These are phyloP conservation scores for Drosophila sechellia DNA, from an alignment of 1,140 invertebrate genomes.

Conservation along the genomic window DNA sequence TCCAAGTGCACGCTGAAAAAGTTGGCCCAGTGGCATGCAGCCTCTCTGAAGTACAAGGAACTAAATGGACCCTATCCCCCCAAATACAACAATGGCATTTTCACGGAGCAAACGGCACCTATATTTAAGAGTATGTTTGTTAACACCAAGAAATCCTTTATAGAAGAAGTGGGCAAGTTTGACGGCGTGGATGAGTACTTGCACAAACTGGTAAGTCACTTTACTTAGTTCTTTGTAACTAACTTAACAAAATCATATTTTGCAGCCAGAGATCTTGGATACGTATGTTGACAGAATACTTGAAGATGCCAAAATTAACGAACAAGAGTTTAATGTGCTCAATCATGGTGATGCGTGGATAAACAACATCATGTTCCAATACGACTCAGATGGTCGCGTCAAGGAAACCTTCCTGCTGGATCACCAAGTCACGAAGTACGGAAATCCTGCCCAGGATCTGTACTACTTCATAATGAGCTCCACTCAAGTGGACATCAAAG, in stretches of 20 bases:
- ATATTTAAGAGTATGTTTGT: slow-evolving; percentile 23
- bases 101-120: slow-evolving; percentile 6
- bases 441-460: slow-evolving; percentile 52
- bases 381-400: slow-evolving; percentile 85
- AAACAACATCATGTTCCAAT: slow-evolving; percentile 88
- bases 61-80: slow-evolving; percentile 48
- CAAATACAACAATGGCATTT: slow-evolving; percentile 25
- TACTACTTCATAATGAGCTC: slow-evolving; percentile 55
- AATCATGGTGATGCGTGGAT: slow-evolving; percentile 88
- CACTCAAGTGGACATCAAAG: slow-evolving; percentile 44
- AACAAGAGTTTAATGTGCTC: slow-evolving; percentile 86
- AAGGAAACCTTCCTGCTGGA: slow-evolving; percentile 85
- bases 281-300: slow-evolving; percentile 27
- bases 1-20: slow-evolving; percentile 85
- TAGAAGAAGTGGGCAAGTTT: slow-evolving; percentile 20
- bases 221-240: too few relatives aligned
- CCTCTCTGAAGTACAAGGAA: slow-evolving; percentile 79
- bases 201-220: slow-evolving; percentile 42
- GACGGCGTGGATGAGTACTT: slow-evolving; percentile 25
- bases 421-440: slow-evolving; percentile 49
- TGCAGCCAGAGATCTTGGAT: slow-evolving; percentile 10
- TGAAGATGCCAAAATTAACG: slow-evolving; percentile 51
- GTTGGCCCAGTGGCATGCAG: slow-evolving; percentile 86
- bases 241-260: background rate
- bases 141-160: background rate